Evolutionary conservation across 2,797 vertebrate genomes (phyloP).

Genomic region (Chloroceryle amazona): DNA sequence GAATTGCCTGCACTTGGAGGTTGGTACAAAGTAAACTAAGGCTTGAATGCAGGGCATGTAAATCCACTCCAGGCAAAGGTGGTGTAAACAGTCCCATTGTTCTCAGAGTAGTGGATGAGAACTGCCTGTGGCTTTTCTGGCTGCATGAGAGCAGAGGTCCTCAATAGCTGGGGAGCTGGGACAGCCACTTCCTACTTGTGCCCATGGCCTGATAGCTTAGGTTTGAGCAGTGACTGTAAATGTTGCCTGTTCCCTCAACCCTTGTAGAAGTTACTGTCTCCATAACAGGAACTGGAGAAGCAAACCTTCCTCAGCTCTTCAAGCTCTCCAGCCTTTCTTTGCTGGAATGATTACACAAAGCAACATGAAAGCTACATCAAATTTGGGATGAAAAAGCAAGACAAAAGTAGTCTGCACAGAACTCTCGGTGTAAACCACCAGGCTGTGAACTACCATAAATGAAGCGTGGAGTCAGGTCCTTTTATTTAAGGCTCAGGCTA

Average conservation of each 20-base stretch:
- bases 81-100: not conserved
- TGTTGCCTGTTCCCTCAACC: not conserved
- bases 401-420: not conserved
- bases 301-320: not conserved
- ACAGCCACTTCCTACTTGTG: not conserved
- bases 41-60: not conserved
- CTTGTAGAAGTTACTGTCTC: not conserved
- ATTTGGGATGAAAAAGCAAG: not conserved
- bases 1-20: not conserved
- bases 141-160: not conserved
- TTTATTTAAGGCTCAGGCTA: not conserved
- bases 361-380: not conserved
- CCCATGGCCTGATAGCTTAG: not conserved
- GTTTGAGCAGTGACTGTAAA: not conserved
- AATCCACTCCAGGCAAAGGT: not conserved
- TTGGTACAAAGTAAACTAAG: not conserved
- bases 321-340: not conserved
- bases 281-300: not conserved
- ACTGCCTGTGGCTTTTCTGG: not conserved
- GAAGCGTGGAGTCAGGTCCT: not conserved
- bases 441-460: not conserved
- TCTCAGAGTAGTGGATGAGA: not conserved
- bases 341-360: not conserved
- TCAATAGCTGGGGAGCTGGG: not conserved
- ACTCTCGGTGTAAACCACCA: not conserved